Evolutionary conservation across 2,888 invertebrate species (phyloP).

Genomic region (Norana najaformis): DNA sequence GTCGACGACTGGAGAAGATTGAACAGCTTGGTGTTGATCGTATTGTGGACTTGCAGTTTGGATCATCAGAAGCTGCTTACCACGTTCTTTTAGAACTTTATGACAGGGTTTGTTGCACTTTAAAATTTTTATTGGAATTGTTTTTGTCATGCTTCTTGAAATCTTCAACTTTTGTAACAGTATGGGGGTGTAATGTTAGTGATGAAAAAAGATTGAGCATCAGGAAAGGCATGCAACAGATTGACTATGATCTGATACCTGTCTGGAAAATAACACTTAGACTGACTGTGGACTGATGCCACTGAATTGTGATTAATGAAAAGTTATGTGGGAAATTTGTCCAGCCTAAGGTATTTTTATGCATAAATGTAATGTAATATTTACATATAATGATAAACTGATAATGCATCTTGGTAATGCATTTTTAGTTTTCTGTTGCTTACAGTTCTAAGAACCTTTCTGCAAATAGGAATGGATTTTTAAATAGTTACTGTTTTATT

Average conservation of each 20-base stretch:
- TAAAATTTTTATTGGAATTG: no score
- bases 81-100: conserved; percentile 93
- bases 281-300: not conserved
- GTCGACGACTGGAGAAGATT: conserved; percentile 85
- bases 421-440: not conserved
- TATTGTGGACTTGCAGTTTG: conserved; percentile 92
- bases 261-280: no score
- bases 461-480: not conserved
- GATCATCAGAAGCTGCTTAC: conserved; percentile 85
- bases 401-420: not conserved
- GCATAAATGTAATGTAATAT: no score
- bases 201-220: not conserved
- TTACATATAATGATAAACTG: no score
- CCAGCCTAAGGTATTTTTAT: no score
- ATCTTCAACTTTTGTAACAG: not conserved
- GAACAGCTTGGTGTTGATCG: conserved; percentile 88
- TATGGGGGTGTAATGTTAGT: not conserved
- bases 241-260: no score
- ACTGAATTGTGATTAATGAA: not conserved
- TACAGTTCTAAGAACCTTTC: not conserved
- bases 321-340: no score
- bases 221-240: no score
- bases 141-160: not conserved
- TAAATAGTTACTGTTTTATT: not conserved
- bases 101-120: conserved; percentile 68